Conservation (phyloP, 2,888 invertebrate genomes). For the Tigriopus californicus region DNA sequence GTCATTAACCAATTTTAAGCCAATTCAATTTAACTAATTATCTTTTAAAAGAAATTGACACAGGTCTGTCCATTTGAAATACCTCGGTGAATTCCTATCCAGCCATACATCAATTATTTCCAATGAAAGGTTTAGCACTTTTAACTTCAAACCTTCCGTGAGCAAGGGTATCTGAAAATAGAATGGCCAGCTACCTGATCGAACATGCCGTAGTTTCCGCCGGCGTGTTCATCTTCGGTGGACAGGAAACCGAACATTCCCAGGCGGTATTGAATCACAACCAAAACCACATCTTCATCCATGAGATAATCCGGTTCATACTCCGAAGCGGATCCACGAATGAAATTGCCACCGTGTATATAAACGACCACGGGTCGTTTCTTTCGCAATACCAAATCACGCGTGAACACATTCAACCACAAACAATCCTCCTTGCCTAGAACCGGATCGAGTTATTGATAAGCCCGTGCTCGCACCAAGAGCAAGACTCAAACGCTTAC, state of each 20-base stretch:
- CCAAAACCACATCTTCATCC: slow-evolving; percentile 19
- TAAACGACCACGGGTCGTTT: slow-evolving; percentile 20
- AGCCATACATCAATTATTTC: no score
- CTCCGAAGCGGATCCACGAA: slow-evolving; percentile 18
- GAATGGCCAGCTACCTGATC: slow-evolving; percentile 16
- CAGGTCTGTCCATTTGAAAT: no score
- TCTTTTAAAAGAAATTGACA: no score
- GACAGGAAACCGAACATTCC: slow-evolving; percentile 20
- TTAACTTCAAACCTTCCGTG: neutral
- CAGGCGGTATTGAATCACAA: slow-evolving; percentile 19
- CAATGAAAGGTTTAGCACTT: neutral
- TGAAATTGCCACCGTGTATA: slow-evolving; percentile 22
- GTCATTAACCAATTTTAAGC: no score
- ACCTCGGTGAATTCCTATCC: no score
- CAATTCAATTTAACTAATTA: no score
- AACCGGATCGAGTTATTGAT: no score
- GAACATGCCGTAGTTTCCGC: slow-evolving; percentile 19
- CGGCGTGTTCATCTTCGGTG: slow-evolving; percentile 17
- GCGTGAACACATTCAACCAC: slow-evolving; percentile 11
- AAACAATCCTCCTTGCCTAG: slow-evolving; percentile 12
- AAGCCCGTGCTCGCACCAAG: no score
- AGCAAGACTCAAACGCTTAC: neutral
- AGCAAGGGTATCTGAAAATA: neutral
- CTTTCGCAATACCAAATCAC: neutral
- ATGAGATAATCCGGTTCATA: slow-evolving; percentile 18